These are phyloP conservation scores for Ctenosaura bakeri DNA, from an alignment of 2,797 vertebrate genomes.

Conservation along the genomic window DNA sequence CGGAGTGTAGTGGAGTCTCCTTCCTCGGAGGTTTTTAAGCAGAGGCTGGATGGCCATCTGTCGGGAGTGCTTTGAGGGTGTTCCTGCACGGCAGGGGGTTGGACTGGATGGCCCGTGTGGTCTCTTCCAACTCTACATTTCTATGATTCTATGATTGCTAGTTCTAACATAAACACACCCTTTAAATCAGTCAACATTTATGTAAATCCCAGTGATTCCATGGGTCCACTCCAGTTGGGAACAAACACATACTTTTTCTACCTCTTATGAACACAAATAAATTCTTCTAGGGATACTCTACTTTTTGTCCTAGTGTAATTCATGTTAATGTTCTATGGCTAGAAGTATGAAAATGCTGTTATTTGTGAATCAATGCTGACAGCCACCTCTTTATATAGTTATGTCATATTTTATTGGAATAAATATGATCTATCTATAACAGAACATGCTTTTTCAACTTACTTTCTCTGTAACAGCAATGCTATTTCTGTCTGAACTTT, in stretches of 20 bases:
- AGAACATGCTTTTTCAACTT: constrained; percentile 76
- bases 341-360: not conserved
- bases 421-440: constrained; percentile 27
- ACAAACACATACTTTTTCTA: not conserved
- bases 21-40: too few relatives aligned
- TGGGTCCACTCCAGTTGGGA: not conserved
- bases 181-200: not conserved
- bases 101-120: too few relatives aligned
- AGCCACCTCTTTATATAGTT: not conserved
- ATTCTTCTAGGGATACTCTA: not conserved
- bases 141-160: not conserved
- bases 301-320: not conserved
- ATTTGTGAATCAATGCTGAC: not conserved
- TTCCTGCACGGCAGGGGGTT: too few relatives aligned
- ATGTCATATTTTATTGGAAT: not conserved
- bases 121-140: too few relatives aligned
- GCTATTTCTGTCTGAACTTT: constrained; percentile 99
- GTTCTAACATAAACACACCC: not conserved
- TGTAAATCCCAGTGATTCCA: too few relatives aligned
- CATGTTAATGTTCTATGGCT: not conserved
- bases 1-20: too few relatives aligned
- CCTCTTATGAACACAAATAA: not conserved
- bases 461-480: constrained; percentile 97
- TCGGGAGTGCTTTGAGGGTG: too few relatives aligned
- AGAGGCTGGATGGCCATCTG: too few relatives aligned